phyloP scores from a whole-genome alignment of 2,797 vertebrate genomes.

The Fistularia tabacaria region DNA sequence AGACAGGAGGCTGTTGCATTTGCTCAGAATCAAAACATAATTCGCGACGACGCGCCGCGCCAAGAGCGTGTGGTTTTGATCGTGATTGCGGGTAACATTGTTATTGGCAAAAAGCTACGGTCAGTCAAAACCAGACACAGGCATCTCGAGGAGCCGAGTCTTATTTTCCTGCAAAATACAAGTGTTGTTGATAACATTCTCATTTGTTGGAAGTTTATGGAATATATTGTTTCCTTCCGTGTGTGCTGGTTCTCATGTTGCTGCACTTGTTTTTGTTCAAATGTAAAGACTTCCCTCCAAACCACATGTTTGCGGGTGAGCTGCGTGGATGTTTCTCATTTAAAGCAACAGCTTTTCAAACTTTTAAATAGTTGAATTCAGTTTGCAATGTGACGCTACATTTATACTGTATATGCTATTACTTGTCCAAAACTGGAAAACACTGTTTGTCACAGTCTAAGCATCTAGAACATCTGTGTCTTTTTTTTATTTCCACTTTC shows the following conservation, averaged over 20 bases:
- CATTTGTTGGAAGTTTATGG: conserved; percentile 60
- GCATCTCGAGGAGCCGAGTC: conserved; percentile 51
- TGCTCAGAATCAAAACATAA: conserved; percentile 70
- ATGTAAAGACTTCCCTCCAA: conserved; percentile 46
- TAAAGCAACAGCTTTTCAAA: conserved; percentile 44
- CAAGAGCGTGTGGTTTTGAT: conserved; percentile 66
- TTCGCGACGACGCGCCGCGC: conserved; percentile 62
- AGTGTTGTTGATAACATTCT: conserved; percentile 70
- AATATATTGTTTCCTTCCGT: conserved; percentile 75
- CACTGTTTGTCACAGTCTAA: conserved; percentile 22
- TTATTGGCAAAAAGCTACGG: conserved; percentile 65
- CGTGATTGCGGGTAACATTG: conserved; percentile 71
- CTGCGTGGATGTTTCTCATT: conserved; percentile 50
- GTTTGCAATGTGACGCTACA: conserved; percentile 40
- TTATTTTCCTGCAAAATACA: conserved; percentile 55
- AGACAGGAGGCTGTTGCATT: conserved; percentile 64
- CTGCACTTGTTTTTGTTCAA: conserved; percentile 62
- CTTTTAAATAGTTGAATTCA: conserved; percentile 38
- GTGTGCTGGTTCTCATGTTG: conserved; percentile 56
- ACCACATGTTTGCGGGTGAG: conserved; percentile 64
- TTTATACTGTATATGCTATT: conserved; percentile 11
- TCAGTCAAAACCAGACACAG: conserved; percentile 68
- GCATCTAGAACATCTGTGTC: conserved; percentile 22
- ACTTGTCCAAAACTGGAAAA: conserved; percentile 30
- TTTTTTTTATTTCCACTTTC: conserved; percentile 37